Conservation (phyloP, 2,888 invertebrate species). For the Schizotus pectinicornis region DNA sequence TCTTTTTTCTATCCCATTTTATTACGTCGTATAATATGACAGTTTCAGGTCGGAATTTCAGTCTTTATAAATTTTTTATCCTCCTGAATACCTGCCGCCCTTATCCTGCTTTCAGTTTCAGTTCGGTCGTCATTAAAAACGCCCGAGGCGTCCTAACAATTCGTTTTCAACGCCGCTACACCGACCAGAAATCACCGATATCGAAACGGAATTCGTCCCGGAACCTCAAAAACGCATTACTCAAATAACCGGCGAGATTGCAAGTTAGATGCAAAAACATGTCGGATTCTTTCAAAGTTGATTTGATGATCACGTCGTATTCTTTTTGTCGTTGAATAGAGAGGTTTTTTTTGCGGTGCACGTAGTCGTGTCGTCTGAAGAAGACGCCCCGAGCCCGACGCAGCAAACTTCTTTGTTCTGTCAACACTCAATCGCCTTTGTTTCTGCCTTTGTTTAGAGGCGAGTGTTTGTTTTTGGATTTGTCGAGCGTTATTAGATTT, state of each 20-base stretch:
- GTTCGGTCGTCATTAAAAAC: slow-evolving; percentile 17
- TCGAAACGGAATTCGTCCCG: too few relatives aligned
- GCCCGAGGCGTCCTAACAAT: too few relatives aligned
- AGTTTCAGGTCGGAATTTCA: slow-evolving; percentile 30
- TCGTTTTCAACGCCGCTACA: too few relatives aligned
- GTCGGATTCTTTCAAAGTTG: too few relatives aligned
- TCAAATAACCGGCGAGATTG: too few relatives aligned
- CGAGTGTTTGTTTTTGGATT: slow-evolving; percentile 27
- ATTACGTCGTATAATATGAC: slow-evolving; percentile 33
- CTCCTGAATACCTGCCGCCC: slow-evolving; percentile 32
- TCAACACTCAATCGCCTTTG: slow-evolving; percentile 36
- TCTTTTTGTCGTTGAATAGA: too few relatives aligned
- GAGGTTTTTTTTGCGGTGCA: neutral
- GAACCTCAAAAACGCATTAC: too few relatives aligned
- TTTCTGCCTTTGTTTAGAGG: slow-evolving; percentile 31
- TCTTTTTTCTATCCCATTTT: slow-evolving; percentile 32
- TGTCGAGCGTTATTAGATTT: slow-evolving; percentile 25
- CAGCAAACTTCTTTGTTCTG: slow-evolving; percentile 36
- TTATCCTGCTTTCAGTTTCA: slow-evolving; percentile 29
- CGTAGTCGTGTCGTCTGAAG: slow-evolving; percentile 12
- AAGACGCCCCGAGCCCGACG: slow-evolving; percentile 32
- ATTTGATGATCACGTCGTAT: too few relatives aligned
- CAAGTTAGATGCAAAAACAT: too few relatives aligned
- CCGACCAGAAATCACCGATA: too few relatives aligned
- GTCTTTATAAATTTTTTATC: slow-evolving; percentile 32